Evolutionary conservation across 2,113 vertebrate genomes (phyloP), one percentile per base, ranked within the genome.

Genomic region (Tylochromis polylepis): DNA sequence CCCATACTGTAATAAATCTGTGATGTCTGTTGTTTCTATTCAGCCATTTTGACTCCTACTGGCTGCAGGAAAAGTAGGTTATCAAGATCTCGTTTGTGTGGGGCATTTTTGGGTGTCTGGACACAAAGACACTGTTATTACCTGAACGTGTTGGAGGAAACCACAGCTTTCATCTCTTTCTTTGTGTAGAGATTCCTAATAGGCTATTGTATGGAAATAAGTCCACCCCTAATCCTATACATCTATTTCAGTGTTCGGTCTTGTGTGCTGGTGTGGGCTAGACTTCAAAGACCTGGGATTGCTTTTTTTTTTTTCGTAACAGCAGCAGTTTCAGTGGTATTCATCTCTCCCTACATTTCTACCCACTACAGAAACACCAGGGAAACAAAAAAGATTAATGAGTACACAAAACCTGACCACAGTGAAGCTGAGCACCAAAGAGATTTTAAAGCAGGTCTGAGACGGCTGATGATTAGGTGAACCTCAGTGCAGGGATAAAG

Each of bases 221-320:
- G 62, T 46, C 38, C 67, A 60, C 5, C 20, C 51, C 3, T 75
- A 84, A 89, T 89, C 79, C 82, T 80, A 43, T 62, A 38, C 86
- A 79, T 92, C 67, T 75, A 55, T 84, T 89, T 79, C 62, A 86
- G 5, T 79, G 27, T 85, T 70, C 72, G 81, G 79, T 87, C 53
- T 80, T 87, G 65, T 89, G 70, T 77, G 5, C 22, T 72, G 34
- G 60, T 84, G 55, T 46, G 46, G 51, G 83, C 78, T 22, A 84
- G 46, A 89, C 90, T 90, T 92, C 86, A 91, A 91, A 94, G 87
- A 81, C 84, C 78, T 81, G 53, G 59, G 53, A 11, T 89, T 84
- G 80, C 49, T 92, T 16, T 55, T 87, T 88, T 77, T 77, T 53
- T 20, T 49, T 75, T 49, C 1, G 1, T 51, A 51, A 82, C 20